These are phyloP conservation scores for Caenorhabditis remanei DNA, from an alignment of 1,140 invertebrate species.

Conservation along the genomic window DNA sequence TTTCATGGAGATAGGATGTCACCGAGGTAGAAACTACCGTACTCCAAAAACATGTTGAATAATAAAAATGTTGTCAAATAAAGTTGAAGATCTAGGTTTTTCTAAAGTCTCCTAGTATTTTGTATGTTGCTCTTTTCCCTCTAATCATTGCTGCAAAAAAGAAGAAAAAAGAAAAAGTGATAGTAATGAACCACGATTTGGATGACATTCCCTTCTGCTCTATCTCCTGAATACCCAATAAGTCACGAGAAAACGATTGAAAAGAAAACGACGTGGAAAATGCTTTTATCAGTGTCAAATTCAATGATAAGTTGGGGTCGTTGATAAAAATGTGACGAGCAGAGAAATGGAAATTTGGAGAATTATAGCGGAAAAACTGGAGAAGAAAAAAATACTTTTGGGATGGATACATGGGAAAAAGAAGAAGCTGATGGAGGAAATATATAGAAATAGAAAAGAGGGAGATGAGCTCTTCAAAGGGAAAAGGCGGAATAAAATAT, in stretches of 20 bases:
- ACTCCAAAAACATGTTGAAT: no score
- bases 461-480: not conserved
- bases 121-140: no score
- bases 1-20: no score
- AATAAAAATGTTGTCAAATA: not conserved
- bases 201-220: not conserved
- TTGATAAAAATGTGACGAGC: constrained; percentile 1
- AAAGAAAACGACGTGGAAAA: constrained; percentile 26
- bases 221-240: constrained; percentile 19
- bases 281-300: constrained; percentile 46
- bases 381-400: not conserved
- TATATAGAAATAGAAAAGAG: not conserved
- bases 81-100: not conserved
- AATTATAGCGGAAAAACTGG: not conserved
- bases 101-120: no score
- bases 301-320: constrained; percentile 37
- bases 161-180: not conserved
- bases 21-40: no score
- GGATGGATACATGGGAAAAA: not conserved
- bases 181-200: not conserved
- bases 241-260: constrained; percentile 41
- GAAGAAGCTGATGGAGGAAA: not conserved
- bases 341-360: no score
- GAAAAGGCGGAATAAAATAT: constrained; percentile 22
- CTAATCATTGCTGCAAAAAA: not conserved